A percentile compares a stretch with the other conserved stretches of the same genome.
These are phyloP conservation scores for Dendroctonus valens DNA, from an alignment of 1,140 invertebrate genomes.

Conservation along the genomic window DNA sequence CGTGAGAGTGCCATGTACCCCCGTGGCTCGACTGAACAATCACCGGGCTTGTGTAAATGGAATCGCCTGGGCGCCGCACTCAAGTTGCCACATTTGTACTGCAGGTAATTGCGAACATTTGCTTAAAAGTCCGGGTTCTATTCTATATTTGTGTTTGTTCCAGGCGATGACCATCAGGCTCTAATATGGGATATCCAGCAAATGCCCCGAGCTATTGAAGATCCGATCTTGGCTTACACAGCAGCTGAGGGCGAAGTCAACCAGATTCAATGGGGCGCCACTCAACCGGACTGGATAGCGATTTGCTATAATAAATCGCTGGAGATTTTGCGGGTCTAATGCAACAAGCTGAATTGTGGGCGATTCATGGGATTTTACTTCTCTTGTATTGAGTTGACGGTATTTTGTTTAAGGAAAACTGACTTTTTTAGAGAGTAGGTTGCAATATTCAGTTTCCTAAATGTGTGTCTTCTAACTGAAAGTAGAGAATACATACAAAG, in stretches of 20 bases:
- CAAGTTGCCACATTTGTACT: slow-evolving; percentile 97
- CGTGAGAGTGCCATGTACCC: slow-evolving; percentile 96
- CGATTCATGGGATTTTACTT: too few relatives aligned
- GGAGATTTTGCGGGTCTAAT: slow-evolving; percentile 93
- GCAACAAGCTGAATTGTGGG: neutral
- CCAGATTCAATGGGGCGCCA: slow-evolving; percentile 99
- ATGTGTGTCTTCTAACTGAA: too few relatives aligned
- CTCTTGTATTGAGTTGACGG: too few relatives aligned
- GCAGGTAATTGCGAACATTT: slow-evolving; percentile 56
- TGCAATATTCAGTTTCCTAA: too few relatives aligned
- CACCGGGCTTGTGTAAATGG: slow-evolving; percentile 98
- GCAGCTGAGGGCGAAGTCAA: slow-evolving; percentile 98
- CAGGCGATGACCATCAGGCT: slow-evolving; percentile 96
- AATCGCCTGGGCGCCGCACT: slow-evolving; percentile 98
- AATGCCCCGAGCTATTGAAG: slow-evolving; percentile 99
- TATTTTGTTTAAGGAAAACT: too few relatives aligned
- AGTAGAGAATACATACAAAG: too few relatives aligned
- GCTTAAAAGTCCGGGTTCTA: too few relatives aligned
- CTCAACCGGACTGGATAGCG: slow-evolving; percentile 99
- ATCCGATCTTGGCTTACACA: slow-evolving; percentile 98
- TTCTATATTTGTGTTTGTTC: neutral
- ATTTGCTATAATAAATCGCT: slow-evolving; percentile 98
- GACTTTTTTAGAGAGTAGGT: too few relatives aligned
- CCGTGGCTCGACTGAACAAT: slow-evolving; percentile 95
- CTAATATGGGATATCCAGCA: slow-evolving; percentile 99